Evolutionary conservation across 64 coral and sea anemone species (phyloP), one percentile per base, ranked within the genome.

Genomic region (Montipora capricornis): DNA sequence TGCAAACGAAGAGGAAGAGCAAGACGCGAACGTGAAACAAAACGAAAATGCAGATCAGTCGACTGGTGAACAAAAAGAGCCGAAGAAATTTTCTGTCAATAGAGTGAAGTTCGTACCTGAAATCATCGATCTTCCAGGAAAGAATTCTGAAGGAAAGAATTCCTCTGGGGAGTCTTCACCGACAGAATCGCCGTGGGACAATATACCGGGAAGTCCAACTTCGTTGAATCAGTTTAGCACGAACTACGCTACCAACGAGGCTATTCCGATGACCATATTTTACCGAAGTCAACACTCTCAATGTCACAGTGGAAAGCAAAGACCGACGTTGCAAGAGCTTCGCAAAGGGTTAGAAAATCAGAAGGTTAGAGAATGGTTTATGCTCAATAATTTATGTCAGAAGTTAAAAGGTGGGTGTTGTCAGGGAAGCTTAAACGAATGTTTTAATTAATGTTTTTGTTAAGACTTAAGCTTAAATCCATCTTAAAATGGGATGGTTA

Each of bases 251-350:
- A 98, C 96, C 0, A 95, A 98, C 64, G 96, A 98, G 57, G 96
- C 96, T 37, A 93, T 98, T 2, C 96, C 95, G 5, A 97, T 94
- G 95, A 97, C 95, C 73, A 89, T 97, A 44, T 97, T 97, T 62
- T 97, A 97, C 80, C 96, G 96, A 13, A 92, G 94, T 79, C 89
- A 95, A 49, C 78, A 98, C 58, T 89, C 83, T 8, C 53, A 57
- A 57, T 6, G 53, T 57, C 53, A 11, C 53, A 57, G 53, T 57
- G 6, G 53, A 57, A 57, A 57, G 53, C 53, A 57, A 57, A 57
- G 53, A 57, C 96, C 96, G 11, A 98, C 96, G 17, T 59, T 98
- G 10, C 93, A 92, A 73, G 89, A 98, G 49, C 79, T 98, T 8
- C 93, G 91, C 20, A 98, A 98, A 92, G 96, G 53, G 6, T 57